Percentiles rank a stretch among this genome's conserved stretches.
phyloP scores from a whole-genome alignment of 2,797 vertebrate species.

The Liparis tanakae region DNA sequence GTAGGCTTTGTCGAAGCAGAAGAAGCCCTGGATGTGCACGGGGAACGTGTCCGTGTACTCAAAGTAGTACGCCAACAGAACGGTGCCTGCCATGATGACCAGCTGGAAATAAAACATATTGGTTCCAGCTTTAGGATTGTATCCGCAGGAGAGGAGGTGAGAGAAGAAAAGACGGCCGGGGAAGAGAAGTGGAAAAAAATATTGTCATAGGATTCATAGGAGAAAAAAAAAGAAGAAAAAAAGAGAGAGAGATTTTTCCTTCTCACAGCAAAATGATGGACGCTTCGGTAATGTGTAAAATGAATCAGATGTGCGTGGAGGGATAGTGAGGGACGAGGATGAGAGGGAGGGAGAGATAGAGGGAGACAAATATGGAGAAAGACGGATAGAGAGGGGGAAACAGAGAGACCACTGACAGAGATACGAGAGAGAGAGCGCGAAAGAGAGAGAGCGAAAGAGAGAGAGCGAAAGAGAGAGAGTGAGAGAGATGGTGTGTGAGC shows the following conservation, averaged over 20 bases:
- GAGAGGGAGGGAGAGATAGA: slow-evolving; percentile 50
- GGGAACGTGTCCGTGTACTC: slow-evolving; percentile 95
- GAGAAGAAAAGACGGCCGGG: slow-evolving; percentile 37
- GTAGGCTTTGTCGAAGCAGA: slow-evolving; percentile 91
- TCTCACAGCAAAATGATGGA: slow-evolving; percentile 70
- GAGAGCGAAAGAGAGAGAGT: slow-evolving; percentile 46
- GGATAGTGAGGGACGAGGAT: slow-evolving; percentile 69
- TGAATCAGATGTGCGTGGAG: slow-evolving; percentile 75
- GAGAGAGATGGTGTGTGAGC: too few species aligned
- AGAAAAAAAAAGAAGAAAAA: slow-evolving; percentile 20
- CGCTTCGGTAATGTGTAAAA: slow-evolving; percentile 76
- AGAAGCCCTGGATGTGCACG: slow-evolving; percentile 92
- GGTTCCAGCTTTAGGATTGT: slow-evolving; percentile 68
- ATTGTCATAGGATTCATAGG: slow-evolving; percentile 10
- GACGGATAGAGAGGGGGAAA: slow-evolving; percentile 42
- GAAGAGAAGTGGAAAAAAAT: slow-evolving; percentile 36
- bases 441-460: slow-evolving; percentile 36
- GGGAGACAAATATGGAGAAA: slow-evolving; percentile 64
- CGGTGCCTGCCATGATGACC: slow-evolving; percentile 91
- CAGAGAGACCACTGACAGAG: slow-evolving; percentile 47
- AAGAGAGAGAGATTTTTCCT: slow-evolving; percentile 45
- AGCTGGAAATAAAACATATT: slow-evolving; percentile 87
- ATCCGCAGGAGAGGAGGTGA: slow-evolving; percentile 55
- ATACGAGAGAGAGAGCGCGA: not conserved
- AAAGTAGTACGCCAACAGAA: slow-evolving; percentile 92